Conservation (phyloP, 1,140 invertebrate genomes). For the Drosophila orosa region DNA sequence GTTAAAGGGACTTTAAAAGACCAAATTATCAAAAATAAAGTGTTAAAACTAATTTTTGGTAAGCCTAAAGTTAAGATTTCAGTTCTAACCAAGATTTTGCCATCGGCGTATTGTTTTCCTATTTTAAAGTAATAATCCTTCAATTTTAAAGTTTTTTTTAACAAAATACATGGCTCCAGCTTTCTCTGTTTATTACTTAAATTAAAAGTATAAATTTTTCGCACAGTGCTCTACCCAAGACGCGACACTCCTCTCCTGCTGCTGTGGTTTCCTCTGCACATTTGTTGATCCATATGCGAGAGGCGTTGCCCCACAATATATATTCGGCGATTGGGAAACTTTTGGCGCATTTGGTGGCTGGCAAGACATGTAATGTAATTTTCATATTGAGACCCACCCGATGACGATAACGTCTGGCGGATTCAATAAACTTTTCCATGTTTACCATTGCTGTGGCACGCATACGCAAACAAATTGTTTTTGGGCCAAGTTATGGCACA, state of each 20-base stretch:
- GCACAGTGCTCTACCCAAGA: not conserved
- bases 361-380: conserved; percentile 54
- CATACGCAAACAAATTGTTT: conserved; percentile 38
- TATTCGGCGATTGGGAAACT: conserved; percentile 46
- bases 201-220: not conserved
- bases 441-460: conserved; percentile 63
- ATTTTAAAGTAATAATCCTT: not conserved
- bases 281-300: conserved; percentile 47
- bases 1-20: not conserved
- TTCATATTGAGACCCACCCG: conserved; percentile 52
- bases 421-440: conserved; percentile 70
- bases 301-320: conserved; percentile 22
- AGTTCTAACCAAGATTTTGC: no score
- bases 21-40: not conserved
- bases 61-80: no score
- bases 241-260: not conserved
- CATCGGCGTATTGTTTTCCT: no score
- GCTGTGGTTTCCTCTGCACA: conserved; percentile 40
- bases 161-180: accelerated
- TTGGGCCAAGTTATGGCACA: conserved; percentile 31
- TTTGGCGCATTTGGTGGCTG: conserved; percentile 52
- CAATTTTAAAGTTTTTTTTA: no score
- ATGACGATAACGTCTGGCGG: conserved; percentile 47
- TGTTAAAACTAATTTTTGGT: no score
- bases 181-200: not conserved